Evolutionary conservation across 2,113 vertebrate species (phyloP).

Genomic region (Mormyrus lacerda): DNA sequence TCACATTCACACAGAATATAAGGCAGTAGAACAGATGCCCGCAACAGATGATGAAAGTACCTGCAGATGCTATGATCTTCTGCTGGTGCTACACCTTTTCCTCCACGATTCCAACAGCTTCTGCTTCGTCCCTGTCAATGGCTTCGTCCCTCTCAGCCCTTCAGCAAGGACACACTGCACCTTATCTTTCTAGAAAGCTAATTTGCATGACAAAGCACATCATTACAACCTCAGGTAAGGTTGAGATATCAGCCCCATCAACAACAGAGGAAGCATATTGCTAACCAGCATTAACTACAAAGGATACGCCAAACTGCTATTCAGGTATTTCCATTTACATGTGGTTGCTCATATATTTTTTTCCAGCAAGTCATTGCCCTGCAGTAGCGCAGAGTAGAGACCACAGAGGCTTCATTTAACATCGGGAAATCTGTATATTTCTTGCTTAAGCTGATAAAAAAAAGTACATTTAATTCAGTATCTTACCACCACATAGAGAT

Average conservation of each 20-base stretch:
- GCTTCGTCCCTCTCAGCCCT: not conserved
- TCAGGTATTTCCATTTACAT: not conserved
- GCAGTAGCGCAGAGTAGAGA: not conserved
- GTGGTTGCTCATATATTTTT: not conserved
- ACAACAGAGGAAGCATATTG: conserved; percentile 3
- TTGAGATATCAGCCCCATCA: not conserved
- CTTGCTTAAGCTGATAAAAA: conserved; percentile 1
- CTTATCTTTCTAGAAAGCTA: not conserved
- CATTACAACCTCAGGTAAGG: conserved; percentile 2
- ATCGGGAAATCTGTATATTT: not conserved
- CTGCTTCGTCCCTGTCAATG: not conserved
- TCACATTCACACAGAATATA: not conserved
- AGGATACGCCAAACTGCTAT: not conserved
- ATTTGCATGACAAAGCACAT: conserved; percentile 7
- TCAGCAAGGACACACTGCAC: not conserved
- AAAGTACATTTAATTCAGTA: not conserved
- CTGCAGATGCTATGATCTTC: not conserved
- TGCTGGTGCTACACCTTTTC: not conserved
- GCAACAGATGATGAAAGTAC: not conserved
- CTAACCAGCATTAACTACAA: conserved; percentile 3
- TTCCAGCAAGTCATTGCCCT: not conserved
- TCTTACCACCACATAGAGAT: not conserved
- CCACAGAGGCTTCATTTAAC: not conserved
- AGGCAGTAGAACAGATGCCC: not conserved
- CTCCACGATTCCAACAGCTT: not conserved